Base-by-base conservation (phyloP, 2,113 vertebrate genomes). In the Myodes glareolus region DNA sequence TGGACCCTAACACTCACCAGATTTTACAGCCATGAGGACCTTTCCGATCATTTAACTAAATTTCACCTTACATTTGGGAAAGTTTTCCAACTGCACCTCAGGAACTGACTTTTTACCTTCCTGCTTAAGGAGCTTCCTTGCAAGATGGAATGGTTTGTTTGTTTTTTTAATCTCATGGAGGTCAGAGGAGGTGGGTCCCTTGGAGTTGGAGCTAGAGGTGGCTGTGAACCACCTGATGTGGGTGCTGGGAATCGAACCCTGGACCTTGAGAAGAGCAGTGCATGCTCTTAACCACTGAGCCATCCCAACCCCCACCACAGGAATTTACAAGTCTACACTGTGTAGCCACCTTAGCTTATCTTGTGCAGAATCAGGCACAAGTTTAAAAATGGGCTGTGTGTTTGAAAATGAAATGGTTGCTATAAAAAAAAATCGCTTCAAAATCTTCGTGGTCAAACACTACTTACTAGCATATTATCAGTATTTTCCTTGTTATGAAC, bases 11-110 rank as follows among this genome's bases (percentile, higher is more conserved):
- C 4, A n/a, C 21, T 91, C 55, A 55, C 2, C 61, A 61, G 80
- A n/a, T 58, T 75, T 95, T 78, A 96, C 3, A 85, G 68, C 36
- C 21, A 21, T 65, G 72, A 95, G 81, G 58, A 72, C 47, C 58
- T 5, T 7, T 27, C 75, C 78, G 17, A n/a, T 47, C 67, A 63
- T 73, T 86, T 36, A 78, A 50, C 77, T 21, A 92, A 42, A 3
- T 21, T 47, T 89, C 42, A 36, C 45, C 91, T 68, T 19, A 85
- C 31, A 94, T 61, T 63, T 63, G 65, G 95, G 77, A 82, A 96
- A 39, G 39, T 42, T 78, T 50, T 31, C 12, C 4, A n/a, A 45
- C 5, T 27, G 17, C 1, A 73, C 45, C 33, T 31, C 2, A 10
- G 27, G 61, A 10, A 6, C 9, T 19, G 19, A 55, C 33, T 58